Conservation (phyloP, 2,888 invertebrate genomes). For the Schizaphis graminum region DNA sequence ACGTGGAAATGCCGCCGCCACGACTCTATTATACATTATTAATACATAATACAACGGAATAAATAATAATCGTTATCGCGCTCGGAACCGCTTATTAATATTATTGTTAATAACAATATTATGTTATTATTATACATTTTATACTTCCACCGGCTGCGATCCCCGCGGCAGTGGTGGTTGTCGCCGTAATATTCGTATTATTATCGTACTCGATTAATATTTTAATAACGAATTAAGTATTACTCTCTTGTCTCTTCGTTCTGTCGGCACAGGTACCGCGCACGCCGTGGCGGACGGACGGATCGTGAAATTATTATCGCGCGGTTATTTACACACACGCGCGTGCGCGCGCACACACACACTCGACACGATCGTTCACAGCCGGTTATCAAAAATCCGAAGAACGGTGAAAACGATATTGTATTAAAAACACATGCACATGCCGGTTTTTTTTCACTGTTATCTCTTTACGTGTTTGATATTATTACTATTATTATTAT, state of each 20-base stretch:
- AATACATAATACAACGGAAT: background rate
- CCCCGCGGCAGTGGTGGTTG: background rate
- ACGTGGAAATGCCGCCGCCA: conserved; percentile 2
- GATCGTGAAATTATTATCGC: background rate
- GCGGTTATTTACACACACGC: background rate
- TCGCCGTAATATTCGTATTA: background rate
- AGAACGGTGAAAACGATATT: conserved; percentile 3
- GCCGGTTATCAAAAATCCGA: conserved; percentile 42
- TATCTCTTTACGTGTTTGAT: background rate
- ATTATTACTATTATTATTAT: background rate
- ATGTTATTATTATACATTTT: background rate
- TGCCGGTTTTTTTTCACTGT: background rate
- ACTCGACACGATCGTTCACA: conserved; percentile 26
- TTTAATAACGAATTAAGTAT: background rate
- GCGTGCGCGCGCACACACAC: background rate
- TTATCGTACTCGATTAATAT: conserved; percentile 13
- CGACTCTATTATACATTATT: background rate
- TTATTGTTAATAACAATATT: background rate
- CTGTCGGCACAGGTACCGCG: background rate
- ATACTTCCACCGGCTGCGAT: background rate
- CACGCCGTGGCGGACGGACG: background rate
- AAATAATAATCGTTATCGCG: background rate
- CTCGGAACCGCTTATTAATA: background rate
- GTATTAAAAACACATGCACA: background rate
- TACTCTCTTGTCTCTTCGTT: background rate